phyloP scores from a whole-genome alignment of 2,888 invertebrate genomes.

The Clivina fossor region DNA sequence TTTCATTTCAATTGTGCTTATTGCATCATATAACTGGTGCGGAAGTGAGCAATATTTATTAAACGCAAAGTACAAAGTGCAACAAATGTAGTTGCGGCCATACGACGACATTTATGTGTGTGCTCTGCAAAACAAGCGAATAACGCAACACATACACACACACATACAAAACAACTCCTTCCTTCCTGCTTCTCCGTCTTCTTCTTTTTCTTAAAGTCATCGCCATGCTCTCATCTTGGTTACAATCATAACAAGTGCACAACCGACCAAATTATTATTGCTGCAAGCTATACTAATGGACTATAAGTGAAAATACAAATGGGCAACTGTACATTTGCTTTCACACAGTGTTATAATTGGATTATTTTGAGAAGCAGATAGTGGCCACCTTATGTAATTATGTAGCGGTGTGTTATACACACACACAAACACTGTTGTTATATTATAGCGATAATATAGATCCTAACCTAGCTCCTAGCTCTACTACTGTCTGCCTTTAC shows the following conservation, averaged over 20 bases:
- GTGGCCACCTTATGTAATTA: conserved; percentile 32
- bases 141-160: background rate
- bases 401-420: conserved; percentile 22
- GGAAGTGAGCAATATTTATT: conserved; percentile 32
- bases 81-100: conserved; percentile 29
- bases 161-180: no score
- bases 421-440: no score
- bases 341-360: conserved; percentile 29
- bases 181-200: no score
- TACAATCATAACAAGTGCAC: conserved; percentile 34
- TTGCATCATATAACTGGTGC: conserved; percentile 24
- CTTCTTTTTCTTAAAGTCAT: background rate
- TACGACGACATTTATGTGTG: conserved; percentile 18
- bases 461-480: no score
- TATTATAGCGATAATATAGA: no score
- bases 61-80: conserved; percentile 32
- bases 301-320: background rate
- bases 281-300: background rate
- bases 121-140: conserved; percentile 1
- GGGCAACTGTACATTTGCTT: conserved; percentile 29
- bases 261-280: no score
- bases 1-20: conserved; percentile 4
- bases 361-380: conserved; percentile 32
- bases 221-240: conserved; percentile 15
- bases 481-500: no score